These are phyloP conservation scores for Paraplagusia blochii DNA, from an alignment of 2,113 vertebrate species.

Conservation along the genomic window DNA sequence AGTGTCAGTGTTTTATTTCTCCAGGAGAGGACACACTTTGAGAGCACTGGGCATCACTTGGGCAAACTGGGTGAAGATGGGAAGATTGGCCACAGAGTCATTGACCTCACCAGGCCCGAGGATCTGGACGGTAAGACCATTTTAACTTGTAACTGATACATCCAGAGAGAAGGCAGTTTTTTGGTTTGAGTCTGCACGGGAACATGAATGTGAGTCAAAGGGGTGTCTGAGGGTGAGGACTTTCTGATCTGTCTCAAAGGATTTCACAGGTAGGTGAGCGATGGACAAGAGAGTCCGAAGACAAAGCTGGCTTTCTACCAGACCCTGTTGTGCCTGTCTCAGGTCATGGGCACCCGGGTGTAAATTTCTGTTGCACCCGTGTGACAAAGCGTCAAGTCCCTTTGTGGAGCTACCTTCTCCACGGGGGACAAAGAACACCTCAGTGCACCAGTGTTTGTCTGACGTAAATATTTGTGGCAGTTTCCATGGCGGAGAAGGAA, in stretches of 20 bases:
- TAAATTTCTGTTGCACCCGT: slow-evolving; percentile 69
- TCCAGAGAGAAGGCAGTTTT: not conserved
- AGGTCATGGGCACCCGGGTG: slow-evolving; percentile 69
- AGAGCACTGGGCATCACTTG: slow-evolving; percentile 88
- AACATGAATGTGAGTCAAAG: slow-evolving; percentile 21
- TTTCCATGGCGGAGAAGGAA: slow-evolving; percentile 76
- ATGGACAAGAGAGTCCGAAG: slow-evolving; percentile 62
- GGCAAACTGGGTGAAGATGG: slow-evolving; percentile 91
- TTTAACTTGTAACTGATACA: not conserved
- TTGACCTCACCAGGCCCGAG: slow-evolving; percentile 96
- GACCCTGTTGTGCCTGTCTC: slow-evolving; percentile 70
- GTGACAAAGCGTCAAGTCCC: slow-evolving; percentile 73
- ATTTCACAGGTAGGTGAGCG: slow-evolving; percentile 75
- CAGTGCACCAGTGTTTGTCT: slow-evolving; percentile 69
- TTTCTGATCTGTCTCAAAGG: slow-evolving; percentile 48
- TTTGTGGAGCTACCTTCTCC: slow-evolving; percentile 71
- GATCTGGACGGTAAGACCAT: slow-evolving; percentile 91
- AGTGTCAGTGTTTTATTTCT: slow-evolving; percentile 47
- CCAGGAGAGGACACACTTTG: slow-evolving; percentile 94
- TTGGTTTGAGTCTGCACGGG: slow-evolving; percentile 8
- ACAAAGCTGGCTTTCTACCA: slow-evolving; percentile 74
- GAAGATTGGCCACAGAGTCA: slow-evolving; percentile 94
- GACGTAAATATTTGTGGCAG: slow-evolving; percentile 81
- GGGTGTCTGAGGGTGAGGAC: slow-evolving; percentile 34
- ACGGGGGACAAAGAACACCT: slow-evolving; percentile 60